Conservation (phyloP, 2,113 vertebrate genomes). For the Aegithalos caudatus region DNA sequence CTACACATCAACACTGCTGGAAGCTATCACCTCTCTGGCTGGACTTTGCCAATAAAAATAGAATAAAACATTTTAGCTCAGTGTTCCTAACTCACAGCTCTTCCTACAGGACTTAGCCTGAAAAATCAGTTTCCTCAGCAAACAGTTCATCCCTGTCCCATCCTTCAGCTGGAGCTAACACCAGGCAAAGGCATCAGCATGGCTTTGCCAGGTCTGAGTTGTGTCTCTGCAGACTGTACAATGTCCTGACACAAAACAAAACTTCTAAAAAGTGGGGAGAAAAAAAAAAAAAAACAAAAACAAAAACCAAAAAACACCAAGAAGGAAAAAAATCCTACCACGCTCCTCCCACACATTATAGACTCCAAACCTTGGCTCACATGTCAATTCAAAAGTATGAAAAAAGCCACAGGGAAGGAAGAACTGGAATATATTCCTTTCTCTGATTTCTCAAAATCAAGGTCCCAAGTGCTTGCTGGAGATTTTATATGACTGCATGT, state of each 20-base stretch:
- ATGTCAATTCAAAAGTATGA: not conserved
- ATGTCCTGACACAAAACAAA: not conserved
- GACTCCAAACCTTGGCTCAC: not conserved
- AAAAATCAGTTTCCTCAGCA: not conserved
- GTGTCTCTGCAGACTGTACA: not conserved
- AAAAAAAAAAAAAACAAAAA: accelerated
- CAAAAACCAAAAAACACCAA: accelerated
- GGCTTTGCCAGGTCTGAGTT: not conserved
- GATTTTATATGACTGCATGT: too few species aligned
- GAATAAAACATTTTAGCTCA: not conserved
- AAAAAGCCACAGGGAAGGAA: not conserved
- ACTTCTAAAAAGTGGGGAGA: accelerated
- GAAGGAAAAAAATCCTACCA: accelerated
- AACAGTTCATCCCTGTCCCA: not conserved
- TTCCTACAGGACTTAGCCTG: not conserved
- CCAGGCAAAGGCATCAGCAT: not conserved
- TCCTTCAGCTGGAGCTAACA: not conserved
- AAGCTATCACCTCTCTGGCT: not conserved
- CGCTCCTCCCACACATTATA: accelerated
- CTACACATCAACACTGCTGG: not conserved
- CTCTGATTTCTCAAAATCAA: not conserved
- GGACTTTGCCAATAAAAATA: not conserved
- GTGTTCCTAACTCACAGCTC: not conserved
- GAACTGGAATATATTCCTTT: not conserved
- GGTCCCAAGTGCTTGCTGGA: not conserved